These are phyloP conservation scores for Spinibarbus caldwelli DNA, from an alignment of 2,797 vertebrate species.

Conservation along the genomic window DNA sequence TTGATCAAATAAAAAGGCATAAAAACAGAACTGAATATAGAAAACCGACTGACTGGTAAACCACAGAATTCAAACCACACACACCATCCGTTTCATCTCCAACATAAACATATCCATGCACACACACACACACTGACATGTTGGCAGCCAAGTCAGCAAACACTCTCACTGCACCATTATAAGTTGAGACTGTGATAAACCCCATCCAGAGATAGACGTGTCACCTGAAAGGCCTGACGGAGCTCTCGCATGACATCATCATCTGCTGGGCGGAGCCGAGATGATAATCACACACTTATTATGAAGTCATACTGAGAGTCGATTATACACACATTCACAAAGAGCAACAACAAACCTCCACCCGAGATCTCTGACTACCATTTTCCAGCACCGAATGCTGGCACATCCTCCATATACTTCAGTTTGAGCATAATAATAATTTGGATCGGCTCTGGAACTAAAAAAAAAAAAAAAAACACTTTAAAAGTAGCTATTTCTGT, in stretches of 20 bases:
- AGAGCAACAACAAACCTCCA: constrained; percentile 22
- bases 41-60: constrained; percentile 3
- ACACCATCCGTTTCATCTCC: constrained; percentile 21
- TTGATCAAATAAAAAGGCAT: neutral
- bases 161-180: constrained; percentile 79
- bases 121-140: constrained; percentile 68
- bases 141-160: constrained; percentile 82
- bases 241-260: constrained; percentile 76
- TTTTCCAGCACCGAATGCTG: constrained; percentile 5
- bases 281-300: constrained; percentile 55
- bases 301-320: constrained; percentile 49
- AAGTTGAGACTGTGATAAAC: constrained; percentile 81
- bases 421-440: neutral
- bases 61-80: constrained; percentile 29
- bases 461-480: neutral
- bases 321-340: constrained; percentile 39
- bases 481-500: constrained; percentile 4
- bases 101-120: constrained; percentile 64
- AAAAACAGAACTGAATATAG: constrained; percentile 18
- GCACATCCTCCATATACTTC: constrained; percentile 5
- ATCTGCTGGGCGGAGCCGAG: constrained; percentile 73
- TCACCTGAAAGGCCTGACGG: constrained; percentile 81
- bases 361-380: constrained; percentile 33
- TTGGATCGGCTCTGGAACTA: neutral
- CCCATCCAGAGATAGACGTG: constrained; percentile 80